These are phyloP conservation scores for Syrphus vitripennis DNA, from an alignment of 2,888 invertebrate species.

Conservation along the genomic window DNA sequence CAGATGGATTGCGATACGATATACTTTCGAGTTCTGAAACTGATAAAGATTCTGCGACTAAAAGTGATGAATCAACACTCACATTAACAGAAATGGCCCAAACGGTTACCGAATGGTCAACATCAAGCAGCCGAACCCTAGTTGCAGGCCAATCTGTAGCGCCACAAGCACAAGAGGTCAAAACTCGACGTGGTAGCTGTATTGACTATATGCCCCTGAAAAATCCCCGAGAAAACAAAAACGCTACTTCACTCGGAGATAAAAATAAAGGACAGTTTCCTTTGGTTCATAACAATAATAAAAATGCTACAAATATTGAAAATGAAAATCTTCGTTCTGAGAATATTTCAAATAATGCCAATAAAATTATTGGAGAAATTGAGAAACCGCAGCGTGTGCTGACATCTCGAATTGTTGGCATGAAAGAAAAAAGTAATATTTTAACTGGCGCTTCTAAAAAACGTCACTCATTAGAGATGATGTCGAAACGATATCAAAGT, in stretches of 20 bases:
- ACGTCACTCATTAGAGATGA: slow-evolving; percentile 82
- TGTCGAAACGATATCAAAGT: slow-evolving; percentile 84
- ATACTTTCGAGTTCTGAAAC: slow-evolving; percentile 85
- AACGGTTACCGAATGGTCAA: slow-evolving; percentile 92
- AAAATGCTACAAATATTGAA: slow-evolving; percentile 76
- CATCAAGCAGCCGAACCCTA: slow-evolving; percentile 89
- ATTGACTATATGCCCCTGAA: slow-evolving; percentile 79
- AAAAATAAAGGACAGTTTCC: slow-evolving; percentile 77
- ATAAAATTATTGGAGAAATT: not conserved
- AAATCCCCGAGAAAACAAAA: slow-evolving; percentile 76
- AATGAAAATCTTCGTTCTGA: slow-evolving; percentile 72
- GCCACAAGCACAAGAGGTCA: slow-evolving; percentile 65
- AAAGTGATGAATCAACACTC: slow-evolving; percentile 90
- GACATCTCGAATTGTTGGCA: slow-evolving; percentile 76
- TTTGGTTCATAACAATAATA: slow-evolving; percentile 76
- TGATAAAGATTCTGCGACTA: slow-evolving; percentile 86
- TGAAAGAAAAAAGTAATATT: slow-evolving; percentile 73
- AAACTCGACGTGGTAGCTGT: slow-evolving; percentile 73
- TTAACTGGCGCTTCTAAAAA: slow-evolving; percentile 79
- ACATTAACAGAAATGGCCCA: slow-evolving; percentile 88
- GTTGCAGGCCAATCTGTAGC: slow-evolving; percentile 82
- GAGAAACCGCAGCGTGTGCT: slow-evolving; percentile 81
- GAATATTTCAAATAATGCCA: slow-evolving; percentile 62
- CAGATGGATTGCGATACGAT: slow-evolving; percentile 83
- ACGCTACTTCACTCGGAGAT: slow-evolving; percentile 76